phyloP scores from a whole-genome alignment of 2,113 vertebrate species.

The Crotalus helleri region DNA sequence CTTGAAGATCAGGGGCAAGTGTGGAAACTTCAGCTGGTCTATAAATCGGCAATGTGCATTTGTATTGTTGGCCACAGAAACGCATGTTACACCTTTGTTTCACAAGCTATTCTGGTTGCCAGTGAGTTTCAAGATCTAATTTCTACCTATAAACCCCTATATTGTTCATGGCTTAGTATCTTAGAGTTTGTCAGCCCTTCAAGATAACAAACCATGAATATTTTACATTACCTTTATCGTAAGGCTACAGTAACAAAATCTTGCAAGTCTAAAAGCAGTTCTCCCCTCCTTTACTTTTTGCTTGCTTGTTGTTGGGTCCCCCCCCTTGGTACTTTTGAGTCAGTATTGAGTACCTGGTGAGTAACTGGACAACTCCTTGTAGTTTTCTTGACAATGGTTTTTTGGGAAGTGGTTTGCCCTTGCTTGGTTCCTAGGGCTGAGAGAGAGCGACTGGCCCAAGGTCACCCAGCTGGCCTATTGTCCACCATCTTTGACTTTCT shows the following conservation, averaged over 20 bases:
- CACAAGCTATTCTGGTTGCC: background rate
- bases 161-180: background rate
- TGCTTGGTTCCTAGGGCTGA: background rate
- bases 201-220: background rate
- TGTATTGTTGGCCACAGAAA: background rate
- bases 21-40: background rate
- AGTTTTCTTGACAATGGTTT: background rate
- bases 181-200: background rate
- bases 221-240: background rate
- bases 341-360: background rate
- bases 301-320: background rate
- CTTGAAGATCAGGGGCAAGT: background rate
- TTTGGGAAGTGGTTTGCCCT: background rate
- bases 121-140: background rate
- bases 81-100: background rate
- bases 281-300: background rate
- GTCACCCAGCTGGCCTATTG: background rate
- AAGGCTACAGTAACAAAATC: background rate
- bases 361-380: background rate
- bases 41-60: background rate
- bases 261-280: background rate
- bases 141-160: background rate
- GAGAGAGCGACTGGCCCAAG: background rate
- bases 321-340: background rate
- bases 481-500: background rate